Conservation (phyloP, 2,113 vertebrate species). For the Bambusicola thoracicus region DNA sequence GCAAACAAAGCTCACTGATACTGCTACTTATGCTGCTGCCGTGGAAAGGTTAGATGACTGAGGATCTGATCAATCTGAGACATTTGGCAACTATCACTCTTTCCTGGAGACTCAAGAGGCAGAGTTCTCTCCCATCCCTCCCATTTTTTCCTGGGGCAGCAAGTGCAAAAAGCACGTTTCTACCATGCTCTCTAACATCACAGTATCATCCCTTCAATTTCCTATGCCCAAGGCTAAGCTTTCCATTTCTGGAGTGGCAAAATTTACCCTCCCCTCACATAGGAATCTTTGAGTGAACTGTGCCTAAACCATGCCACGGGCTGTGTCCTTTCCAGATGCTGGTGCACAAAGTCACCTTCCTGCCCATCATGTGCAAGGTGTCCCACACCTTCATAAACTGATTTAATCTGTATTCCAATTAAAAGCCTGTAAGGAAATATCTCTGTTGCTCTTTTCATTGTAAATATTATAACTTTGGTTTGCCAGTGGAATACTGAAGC, state of each 20-base stretch:
- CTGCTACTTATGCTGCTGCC: background rate
- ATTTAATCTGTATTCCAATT: constrained; percentile 31
- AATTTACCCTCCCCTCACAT: background rate
- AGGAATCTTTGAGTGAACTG: background rate
- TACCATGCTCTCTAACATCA: background rate
- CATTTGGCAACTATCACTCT: background rate
- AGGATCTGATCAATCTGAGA: background rate
- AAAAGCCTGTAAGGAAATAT: background rate
- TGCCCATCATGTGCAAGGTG: background rate
- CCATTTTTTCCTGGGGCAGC: background rate
- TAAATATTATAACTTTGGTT: background rate
- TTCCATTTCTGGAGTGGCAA: background rate
- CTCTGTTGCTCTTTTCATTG: constrained; percentile 3
- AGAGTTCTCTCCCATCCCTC: background rate
- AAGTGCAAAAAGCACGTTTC: background rate
- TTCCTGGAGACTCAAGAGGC: background rate
- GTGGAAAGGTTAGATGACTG: background rate
- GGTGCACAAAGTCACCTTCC: background rate
- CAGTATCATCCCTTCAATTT: background rate
- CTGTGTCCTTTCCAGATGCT: background rate
- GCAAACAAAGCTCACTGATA: background rate
- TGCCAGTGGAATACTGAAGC: background rate
- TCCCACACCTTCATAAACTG: background rate
- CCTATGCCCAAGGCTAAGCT: background rate
- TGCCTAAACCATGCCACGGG: background rate